phyloP scores from a whole-genome alignment of 2,888 invertebrate genomes.

The Mallateleia sp. region DNA sequence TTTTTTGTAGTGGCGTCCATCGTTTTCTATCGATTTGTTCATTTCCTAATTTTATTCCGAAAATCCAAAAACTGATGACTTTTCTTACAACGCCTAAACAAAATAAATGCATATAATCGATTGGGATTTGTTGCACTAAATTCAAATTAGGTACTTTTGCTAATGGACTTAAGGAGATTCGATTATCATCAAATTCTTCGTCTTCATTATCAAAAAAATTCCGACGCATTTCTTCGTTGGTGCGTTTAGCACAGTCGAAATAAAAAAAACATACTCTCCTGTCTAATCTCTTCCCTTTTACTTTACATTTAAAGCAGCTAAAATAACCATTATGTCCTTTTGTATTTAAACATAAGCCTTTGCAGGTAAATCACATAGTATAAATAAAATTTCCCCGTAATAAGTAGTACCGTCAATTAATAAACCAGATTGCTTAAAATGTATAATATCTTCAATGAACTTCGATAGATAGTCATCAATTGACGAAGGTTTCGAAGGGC shows the following conservation, averaged over 20 bases:
- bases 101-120: slow-evolving; percentile 36
- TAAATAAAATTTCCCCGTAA: slow-evolving; percentile 20
- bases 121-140: slow-evolving; percentile 39
- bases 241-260: slow-evolving; percentile 32
- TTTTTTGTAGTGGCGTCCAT: neutral
- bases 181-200: slow-evolving; percentile 23
- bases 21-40: neutral
- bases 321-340: slow-evolving; percentile 48
- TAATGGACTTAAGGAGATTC: neutral
- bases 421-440: slow-evolving; percentile 13
- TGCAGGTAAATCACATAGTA: slow-evolving; percentile 50
- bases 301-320: slow-evolving; percentile 56
- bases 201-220: slow-evolving; percentile 12
- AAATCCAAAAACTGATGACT: neutral
- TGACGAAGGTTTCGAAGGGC: slow-evolving; percentile 13
- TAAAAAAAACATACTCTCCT: slow-evolving; percentile 33
- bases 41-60: neutral
- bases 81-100: neutral
- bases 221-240: slow-evolving; percentile 40
- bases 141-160: neutral
- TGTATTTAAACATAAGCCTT: slow-evolving; percentile 47
- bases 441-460: slow-evolving; percentile 28
- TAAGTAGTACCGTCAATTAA: slow-evolving; percentile 12
- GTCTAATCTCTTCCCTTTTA: slow-evolving; percentile 39
- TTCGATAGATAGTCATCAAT: slow-evolving; percentile 1